These are phyloP conservation scores for Empis livida DNA, from an alignment of 2,888 invertebrate species.

Conservation along the genomic window DNA sequence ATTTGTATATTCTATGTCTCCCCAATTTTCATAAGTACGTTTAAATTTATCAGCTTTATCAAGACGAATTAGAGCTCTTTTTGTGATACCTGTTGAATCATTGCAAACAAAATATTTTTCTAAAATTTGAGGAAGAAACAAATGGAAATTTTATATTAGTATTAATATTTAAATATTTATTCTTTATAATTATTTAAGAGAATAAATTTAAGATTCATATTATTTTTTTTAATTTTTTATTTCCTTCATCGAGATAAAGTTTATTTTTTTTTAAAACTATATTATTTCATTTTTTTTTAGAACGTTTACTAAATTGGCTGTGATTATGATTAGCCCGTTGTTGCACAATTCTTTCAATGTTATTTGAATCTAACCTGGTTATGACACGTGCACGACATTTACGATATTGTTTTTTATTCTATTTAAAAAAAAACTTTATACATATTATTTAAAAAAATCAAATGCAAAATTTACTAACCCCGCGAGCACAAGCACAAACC, in stretches of 20 bases:
- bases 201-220: too few species aligned
- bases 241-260: too few species aligned
- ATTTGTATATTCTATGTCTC: conserved; percentile 23
- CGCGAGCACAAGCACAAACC: conserved; percentile 34
- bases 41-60: conserved; percentile 8
- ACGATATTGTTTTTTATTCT: conserved; percentile 32
- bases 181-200: too few species aligned
- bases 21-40: conserved; percentile 24
- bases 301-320: too few species aligned
- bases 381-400: conserved; percentile 31
- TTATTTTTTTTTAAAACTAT: too few species aligned
- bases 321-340: conserved; percentile 11
- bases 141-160: not conserved
- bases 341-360: conserved; percentile 26
- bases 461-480: conserved; percentile 18
- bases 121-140: not conserved
- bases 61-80: not conserved
- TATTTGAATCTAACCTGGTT: conserved; percentile 22
- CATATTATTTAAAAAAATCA: not conserved
- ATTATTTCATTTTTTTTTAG: too few species aligned
- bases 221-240: too few species aligned
- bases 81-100: not conserved
- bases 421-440: not conserved
- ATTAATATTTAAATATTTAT: too few species aligned
- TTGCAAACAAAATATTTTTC: conserved; percentile 2